Evolutionary conservation across 2,888 invertebrate species (phyloP).

Genomic region (Sphaerophoria taeniata): DNA sequence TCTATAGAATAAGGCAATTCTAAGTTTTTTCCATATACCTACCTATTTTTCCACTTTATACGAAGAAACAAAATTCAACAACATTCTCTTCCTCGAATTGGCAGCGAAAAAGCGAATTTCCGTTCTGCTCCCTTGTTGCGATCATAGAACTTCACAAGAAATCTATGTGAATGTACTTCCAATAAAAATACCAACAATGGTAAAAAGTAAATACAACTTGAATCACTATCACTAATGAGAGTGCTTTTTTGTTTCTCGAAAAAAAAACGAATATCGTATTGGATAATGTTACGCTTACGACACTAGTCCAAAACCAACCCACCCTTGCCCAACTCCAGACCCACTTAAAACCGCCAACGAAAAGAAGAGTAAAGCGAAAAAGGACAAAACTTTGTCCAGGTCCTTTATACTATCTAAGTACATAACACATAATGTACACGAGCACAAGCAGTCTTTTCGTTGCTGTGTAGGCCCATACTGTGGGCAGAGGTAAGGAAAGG

Average conservation of each 20-base stretch:
- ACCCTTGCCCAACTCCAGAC: constrained; percentile 34
- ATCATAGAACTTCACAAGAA: neutral
- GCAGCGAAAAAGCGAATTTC: constrained; percentile 50
- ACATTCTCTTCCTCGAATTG: constrained; percentile 1
- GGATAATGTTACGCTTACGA: constrained; percentile 45
- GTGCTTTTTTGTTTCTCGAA: constrained; percentile 40
- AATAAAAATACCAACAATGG: too few relatives aligned
- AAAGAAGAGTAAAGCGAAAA: constrained; percentile 62
- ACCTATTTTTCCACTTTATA: too few relatives aligned
- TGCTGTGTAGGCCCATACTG: constrained; percentile 22
- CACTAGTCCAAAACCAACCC: constrained; percentile 1
- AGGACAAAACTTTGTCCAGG: constrained; percentile 70
- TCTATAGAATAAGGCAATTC: too few relatives aligned
- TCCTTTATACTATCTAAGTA: constrained; percentile 70
- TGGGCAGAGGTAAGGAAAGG: neutral
- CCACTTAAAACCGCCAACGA: constrained; percentile 39
- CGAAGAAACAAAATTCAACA: neutral
- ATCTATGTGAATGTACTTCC: constrained; percentile 50
- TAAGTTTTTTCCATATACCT: too few relatives aligned
- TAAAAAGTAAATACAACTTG: constrained; percentile 52
- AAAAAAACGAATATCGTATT: constrained; percentile 67
- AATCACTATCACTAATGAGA: constrained; percentile 62
- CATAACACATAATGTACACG: constrained; percentile 74
- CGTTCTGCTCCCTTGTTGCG: neutral
- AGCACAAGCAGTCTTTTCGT: constrained; percentile 67